phyloP scores from a whole-genome alignment of 2,888 invertebrate genomes.

The Stomorhina lunata region DNA sequence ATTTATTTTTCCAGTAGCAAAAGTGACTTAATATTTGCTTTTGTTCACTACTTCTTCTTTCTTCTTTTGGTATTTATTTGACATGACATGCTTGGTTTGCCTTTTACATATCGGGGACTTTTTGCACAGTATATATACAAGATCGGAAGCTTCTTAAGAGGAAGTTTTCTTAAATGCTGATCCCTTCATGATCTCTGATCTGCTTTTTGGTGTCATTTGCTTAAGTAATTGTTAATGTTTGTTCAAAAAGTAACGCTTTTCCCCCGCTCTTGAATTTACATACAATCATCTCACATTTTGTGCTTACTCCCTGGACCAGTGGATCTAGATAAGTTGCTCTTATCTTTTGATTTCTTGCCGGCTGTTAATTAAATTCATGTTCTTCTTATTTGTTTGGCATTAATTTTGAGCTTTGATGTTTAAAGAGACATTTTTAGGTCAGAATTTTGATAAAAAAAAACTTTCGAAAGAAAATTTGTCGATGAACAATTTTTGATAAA shows the following conservation, averaged over 20 bases:
- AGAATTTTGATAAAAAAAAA: too few relatives aligned
- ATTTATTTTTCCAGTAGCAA: constrained; percentile 39
- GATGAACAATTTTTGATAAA: too few relatives aligned
- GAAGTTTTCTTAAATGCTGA: not conserved
- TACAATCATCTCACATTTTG: not conserved
- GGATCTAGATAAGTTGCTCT: constrained; percentile 6
- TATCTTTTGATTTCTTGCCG: constrained; percentile 57
- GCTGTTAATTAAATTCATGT: constrained; percentile 62
- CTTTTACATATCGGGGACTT: not conserved
- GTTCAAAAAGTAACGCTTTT: constrained; percentile 14
- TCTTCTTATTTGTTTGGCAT: not conserved
- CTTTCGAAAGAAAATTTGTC: too few relatives aligned
- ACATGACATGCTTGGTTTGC: constrained; percentile 58
- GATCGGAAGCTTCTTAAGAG: not conserved
- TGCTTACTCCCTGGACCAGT: not conserved
- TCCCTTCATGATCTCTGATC: not conserved
- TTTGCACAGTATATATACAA: not conserved
- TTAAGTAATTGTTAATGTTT: constrained; percentile 47
- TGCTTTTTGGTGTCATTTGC: not conserved
- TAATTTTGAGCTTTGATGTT: not conserved
- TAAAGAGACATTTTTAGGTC: too few relatives aligned
- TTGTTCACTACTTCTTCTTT: constrained; percentile 5
- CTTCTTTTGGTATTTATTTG: constrained; percentile 53
- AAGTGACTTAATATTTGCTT: constrained; percentile 32
- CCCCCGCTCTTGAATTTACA: constrained; percentile 50